Base-by-base conservation (phyloP, 1,140 invertebrate species). In the Macrobrachium nipponense region DNA sequence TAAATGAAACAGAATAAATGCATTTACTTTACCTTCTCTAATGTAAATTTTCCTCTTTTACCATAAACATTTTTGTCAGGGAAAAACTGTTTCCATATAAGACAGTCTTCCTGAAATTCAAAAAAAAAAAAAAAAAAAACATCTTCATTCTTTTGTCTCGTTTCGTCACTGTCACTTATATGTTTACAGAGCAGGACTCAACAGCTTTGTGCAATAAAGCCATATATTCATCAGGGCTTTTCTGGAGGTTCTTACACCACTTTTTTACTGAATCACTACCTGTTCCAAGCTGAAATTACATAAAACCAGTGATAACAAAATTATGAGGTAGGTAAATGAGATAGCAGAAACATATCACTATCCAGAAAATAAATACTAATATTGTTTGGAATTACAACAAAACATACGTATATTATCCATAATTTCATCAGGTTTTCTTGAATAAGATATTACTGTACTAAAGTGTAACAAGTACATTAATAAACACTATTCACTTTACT, bases 31-130 rank as follows among this genome's bases (percentile, higher is more conserved):
- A 83, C 82, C 73, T 77, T 83, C 15, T 83, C 82, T 44, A 83
- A 62, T 62, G 72, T 59, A 51, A 83, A 83, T 36, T 66, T 83
- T 83, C 82, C 82, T 64, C 62, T 62, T 51, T 17, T 83, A 14
- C 72, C 60, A 23, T 77, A 77, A 20, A 83, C 75, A 20, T 77
- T 58, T 44, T 77, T 20, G 11, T 83, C 61, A 14, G 82, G 72
- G 44, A 83, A 83, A 64, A 76, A 83, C 58, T 83, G 82, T 36
- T 83, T 83, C 82, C 82, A 83, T 2, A 83, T 70, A 10, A 83
- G 64, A 15, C 58, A 27, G 18, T 58, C 72, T 44, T 77, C 73
- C 43, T 83, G 82, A 44, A 83, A 27, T 43, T 77, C 82, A 83
- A 83, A 83, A n/a, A n/a, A n/a, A n/a, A n/a, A n/a, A n/a, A n/a